A percentile compares a stretch with the other conserved stretches of the same genome.
phyloP scores from a whole-genome alignment of 2,797 vertebrate species.

The Australoheros facetus region DNA sequence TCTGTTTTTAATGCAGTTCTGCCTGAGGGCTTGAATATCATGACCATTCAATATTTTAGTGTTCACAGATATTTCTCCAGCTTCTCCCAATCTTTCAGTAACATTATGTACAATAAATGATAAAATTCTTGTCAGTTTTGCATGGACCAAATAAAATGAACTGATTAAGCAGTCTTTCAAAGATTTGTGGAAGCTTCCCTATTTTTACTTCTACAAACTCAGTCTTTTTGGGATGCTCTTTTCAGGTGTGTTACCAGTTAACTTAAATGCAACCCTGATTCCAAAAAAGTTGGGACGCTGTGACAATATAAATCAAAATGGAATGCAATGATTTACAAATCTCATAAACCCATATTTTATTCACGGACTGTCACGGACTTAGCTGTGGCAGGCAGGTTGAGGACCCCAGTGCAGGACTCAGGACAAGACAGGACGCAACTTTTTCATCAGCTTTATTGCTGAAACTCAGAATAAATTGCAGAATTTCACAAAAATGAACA shows the following conservation, averaged over 20 bases:
- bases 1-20: neutral
- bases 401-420: too few relatives aligned
- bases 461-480: too few relatives aligned
- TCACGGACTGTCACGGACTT: too few relatives aligned
- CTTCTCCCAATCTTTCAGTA: neutral
- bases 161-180: neutral
- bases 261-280: neutral
- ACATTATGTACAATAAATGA: neutral
- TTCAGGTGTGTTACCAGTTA: neutral
- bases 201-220: neutral
- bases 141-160: too few relatives aligned
- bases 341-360: too few relatives aligned
- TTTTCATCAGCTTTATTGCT: too few relatives aligned
- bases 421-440: too few relatives aligned
- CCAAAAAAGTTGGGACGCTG: neutral
- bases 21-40: neutral
- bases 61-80: neutral
- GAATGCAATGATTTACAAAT: too few relatives aligned
- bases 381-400: too few relatives aligned
- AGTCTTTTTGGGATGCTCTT: rapidly evolving
- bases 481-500: too few relatives aligned
- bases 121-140: neutral
- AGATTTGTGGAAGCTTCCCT: neutral
- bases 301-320: too few relatives aligned
- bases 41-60: rapidly evolving